A percentile compares a stretch with the other conserved stretches of the same genome.
These are phyloP conservation scores for Chitala chitala DNA, from an alignment of 2,113 vertebrate species.

Conservation along the genomic window DNA sequence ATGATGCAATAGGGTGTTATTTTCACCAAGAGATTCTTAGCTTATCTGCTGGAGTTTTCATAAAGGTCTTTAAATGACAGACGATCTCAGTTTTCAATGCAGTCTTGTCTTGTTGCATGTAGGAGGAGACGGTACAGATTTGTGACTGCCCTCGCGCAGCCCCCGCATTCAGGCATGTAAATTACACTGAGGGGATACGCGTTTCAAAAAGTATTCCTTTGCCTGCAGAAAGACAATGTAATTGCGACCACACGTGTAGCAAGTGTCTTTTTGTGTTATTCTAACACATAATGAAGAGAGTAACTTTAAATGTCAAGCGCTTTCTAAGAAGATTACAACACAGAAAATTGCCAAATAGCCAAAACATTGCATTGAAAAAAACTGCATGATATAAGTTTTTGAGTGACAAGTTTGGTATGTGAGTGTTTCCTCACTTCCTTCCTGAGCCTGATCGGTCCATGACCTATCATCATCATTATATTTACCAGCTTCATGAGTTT, in stretches of 20 bases:
- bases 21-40: no score
- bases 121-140: neutral
- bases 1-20: no score
- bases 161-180: neutral
- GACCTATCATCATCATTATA: no score
- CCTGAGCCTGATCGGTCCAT: no score
- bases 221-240: neutral
- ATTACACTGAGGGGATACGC: neutral
- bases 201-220: neutral
- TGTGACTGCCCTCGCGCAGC: neutral
- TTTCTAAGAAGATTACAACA: conserved; percentile 2
- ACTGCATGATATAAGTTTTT: no score
- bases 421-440: no score
- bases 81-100: neutral
- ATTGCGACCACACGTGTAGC: neutral
- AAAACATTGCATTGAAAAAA: neutral
- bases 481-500: no score
- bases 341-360: conserved; percentile 1
- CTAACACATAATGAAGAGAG: neutral
- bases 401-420: no score
- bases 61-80: no score
- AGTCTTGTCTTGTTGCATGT: neutral
- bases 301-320: conserved; percentile 11
- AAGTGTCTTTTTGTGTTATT: neutral
- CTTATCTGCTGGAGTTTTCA: no score